Conservation (phyloP, 2,888 invertebrate genomes). For the Phytoseiulus persimilis region DNA sequence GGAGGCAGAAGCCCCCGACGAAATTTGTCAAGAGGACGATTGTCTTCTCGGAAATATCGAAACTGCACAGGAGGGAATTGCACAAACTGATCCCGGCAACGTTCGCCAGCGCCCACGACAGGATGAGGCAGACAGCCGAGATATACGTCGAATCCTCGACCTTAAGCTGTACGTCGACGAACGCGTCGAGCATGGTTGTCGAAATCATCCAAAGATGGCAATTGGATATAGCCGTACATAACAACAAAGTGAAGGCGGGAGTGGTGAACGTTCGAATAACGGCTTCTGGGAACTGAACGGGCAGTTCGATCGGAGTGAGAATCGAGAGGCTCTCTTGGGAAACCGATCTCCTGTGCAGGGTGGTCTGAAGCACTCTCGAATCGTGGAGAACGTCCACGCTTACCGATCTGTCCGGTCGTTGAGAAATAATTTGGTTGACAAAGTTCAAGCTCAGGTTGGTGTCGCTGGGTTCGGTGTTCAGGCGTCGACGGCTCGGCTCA, state of each 20-base stretch:
- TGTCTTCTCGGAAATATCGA: conserved; percentile 23
- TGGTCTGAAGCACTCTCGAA: not conserved
- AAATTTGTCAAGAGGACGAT: conserved; percentile 8
- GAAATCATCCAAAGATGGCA: conserved; percentile 17
- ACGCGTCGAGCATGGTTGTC: conserved; percentile 13
- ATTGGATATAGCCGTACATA: not conserved
- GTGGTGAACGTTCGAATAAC: not conserved
- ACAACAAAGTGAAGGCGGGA: not conserved
- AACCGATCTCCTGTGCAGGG: not conserved
- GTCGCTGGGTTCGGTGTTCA: conserved; percentile 24
- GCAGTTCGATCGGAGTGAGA: conserved; percentile 25
- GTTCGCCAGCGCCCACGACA: not conserved
- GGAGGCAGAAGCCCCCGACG: not conserved
- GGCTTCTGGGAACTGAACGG: not conserved
- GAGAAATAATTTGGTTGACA: conserved; percentile 6
- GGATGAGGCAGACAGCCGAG: not conserved
- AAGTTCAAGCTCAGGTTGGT: not conserved
- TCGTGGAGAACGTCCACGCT: conserved; percentile 24
- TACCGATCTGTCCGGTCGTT: conserved; percentile 18
- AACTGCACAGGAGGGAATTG: not conserved
- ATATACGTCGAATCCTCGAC: not conserved
- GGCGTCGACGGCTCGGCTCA: not conserved
- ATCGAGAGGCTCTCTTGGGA: not conserved
- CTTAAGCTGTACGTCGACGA: not conserved
- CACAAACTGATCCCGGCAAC: not conserved